A percentile compares a stretch with the other conserved stretches of the same genome.
Evolutionary conservation across 1,140 invertebrate species (phyloP).

Genomic region (Penaeus vannamei): DNA sequence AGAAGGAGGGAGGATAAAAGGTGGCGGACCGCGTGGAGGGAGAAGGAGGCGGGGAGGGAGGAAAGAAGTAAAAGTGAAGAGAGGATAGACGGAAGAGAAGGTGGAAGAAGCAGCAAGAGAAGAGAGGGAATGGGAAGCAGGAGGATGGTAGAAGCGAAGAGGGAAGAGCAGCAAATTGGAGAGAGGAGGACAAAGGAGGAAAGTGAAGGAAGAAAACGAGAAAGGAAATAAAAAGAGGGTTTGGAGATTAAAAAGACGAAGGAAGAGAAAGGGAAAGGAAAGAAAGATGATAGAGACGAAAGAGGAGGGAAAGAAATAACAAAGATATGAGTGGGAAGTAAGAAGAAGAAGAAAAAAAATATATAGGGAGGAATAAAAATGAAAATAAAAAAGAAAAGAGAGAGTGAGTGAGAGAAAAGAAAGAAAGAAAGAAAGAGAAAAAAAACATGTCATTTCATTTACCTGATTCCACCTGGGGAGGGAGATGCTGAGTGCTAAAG

Average conservation of each 20-base stretch:
- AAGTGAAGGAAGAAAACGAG: no score
- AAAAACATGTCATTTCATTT: not conserved
- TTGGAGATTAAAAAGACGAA: not conserved
- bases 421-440: no score
- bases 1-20: not conserved
- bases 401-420: not conserved
- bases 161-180: not conserved
- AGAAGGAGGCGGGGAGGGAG: not conserved
- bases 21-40: not conserved
- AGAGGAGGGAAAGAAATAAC: no score
- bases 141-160: not conserved
- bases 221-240: no score
- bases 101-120: not conserved
- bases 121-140: no score
- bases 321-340: not conserved
- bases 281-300: no score
- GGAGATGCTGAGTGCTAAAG: no score
- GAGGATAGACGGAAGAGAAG: not conserved
- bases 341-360: no score
- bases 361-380: not conserved
- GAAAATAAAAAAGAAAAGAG: not conserved
- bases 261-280: not conserved
- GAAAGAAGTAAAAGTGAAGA: not conserved
- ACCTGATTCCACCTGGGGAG: no score
- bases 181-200: not conserved